Evolutionary conservation across 2,888 invertebrate species (phyloP), one percentile per base, ranked within the genome.

Genomic region (Sepiola atlantica): DNA sequence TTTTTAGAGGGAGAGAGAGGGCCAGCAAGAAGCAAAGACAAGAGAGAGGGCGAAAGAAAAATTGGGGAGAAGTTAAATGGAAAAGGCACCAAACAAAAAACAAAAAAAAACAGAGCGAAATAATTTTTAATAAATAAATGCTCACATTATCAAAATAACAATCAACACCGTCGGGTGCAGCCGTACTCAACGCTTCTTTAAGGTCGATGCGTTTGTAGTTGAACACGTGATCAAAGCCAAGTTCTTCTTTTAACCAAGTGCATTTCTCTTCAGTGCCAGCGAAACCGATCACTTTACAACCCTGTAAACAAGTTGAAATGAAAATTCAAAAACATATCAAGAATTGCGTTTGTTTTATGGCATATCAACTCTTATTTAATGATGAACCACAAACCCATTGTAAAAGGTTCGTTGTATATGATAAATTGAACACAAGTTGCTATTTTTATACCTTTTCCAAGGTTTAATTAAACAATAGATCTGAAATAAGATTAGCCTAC

Each of bases 121-220:
- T 0, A 35, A 91, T 45, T 21, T 14, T 97, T 45, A 2, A 45
- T 45, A 45, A 45, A 45, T 45, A 45, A 45, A 45, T 45, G 45
- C 98, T 97, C 97, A 98, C 98, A 97, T 98, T 98, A 96, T 98
- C 98, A 96, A 98, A 98, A 96, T 98, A 98, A 96, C 98, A 98
- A 96, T 98, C 98, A 0, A 98, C 97, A 4, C 98, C 98, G n/a
- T 98, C 97, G 0, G 98, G 98, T 24, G 98, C 98, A 94, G 97
- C 97, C 97, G 98, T 97, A 95, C 98, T 98, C 28, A 98, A 97
- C 92, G 98, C 98, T 93, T 97, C 96, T 0, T 97, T 96, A 92
- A 98, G 95, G 96, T 98, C 97, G 18, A 97, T 97, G 3, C 98
- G 98, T 97, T 98, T 98, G 97, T 98, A 98, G 97, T 98, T 98